A percentile compares a stretch with the other conserved stretches of the same genome.
Evolutionary conservation across 2,797 vertebrate species (phyloP).

Genomic region (Tenualosa ilisha): DNA sequence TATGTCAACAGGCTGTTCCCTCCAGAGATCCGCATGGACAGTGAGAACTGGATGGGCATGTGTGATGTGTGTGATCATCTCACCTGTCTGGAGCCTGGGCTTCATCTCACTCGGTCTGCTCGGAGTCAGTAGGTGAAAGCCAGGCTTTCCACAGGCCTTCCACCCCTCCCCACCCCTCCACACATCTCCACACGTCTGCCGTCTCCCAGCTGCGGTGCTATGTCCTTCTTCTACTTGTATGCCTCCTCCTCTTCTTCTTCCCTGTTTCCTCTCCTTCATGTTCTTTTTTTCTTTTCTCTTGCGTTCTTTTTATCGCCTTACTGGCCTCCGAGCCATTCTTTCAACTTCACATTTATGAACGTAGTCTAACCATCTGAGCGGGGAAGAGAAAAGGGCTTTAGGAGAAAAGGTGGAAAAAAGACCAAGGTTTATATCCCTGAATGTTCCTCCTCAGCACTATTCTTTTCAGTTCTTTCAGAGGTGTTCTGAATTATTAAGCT

Average conservation of each 20-base stretch:
- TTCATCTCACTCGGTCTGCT: not conserved
- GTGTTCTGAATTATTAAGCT: not conserved
- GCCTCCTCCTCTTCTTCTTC: not conserved
- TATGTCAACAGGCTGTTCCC: not conserved
- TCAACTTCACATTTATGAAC: not conserved
- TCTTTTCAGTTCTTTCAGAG: not conserved
- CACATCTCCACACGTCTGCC: not conserved
- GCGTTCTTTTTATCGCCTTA: not conserved
- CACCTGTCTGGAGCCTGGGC: not conserved
- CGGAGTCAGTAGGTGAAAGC: not conserved
- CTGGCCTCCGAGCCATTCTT: not conserved
- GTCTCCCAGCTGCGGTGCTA: not conserved
- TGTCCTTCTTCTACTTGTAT: not conserved
- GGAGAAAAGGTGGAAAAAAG: not conserved
- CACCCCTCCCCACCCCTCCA: not conserved
- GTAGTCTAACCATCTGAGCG: not conserved
- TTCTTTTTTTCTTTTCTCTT: not conserved
- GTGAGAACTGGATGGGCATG: not conserved
- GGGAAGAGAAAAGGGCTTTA: not conserved
- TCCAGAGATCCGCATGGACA: not conserved
- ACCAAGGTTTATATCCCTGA: conserved; percentile 11
- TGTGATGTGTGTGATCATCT: not conserved
- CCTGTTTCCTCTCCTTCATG: not conserved
- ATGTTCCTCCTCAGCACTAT: not conserved
- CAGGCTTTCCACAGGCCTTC: not conserved